Base-by-base conservation (phyloP, 1,140 invertebrate genomes). In the Caenorhabditis brenneri region DNA sequence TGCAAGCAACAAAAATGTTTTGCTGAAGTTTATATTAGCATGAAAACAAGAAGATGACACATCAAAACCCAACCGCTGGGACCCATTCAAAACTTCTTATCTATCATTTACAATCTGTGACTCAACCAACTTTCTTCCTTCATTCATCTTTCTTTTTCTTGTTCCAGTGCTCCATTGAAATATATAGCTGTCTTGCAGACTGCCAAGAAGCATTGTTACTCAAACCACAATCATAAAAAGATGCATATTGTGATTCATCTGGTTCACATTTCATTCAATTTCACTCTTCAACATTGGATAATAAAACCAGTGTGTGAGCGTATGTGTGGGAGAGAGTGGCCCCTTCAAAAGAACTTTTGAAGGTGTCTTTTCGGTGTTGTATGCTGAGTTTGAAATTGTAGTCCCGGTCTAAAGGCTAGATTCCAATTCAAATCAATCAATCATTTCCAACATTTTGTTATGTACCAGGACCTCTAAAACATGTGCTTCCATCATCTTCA, bases 191-290 rank as follows among this genome's bases (percentile, higher is more conserved):
- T n/a, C 53, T 42, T 42, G 24, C 65, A 42, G 12, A 65, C 31
- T 65, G 36, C 65, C 33, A 42, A n/a, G 36, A 42, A 46, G 36
- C 36, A 74, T 74, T 74, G 65, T 74, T 46, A 74, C 65, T 74
- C 65, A 74, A 24, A 74, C 65, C 36, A 74, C 65, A 74, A 42
- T 74, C 16, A 65, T 24, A 74, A 74, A 74, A 74, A 74, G 65
- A 74, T 42, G 65, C 65, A 39, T 36, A 74, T 42, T 74, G 5
- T 46, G 65, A 74, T 42, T 74, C 65, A 74, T 74, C 65, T 74
- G 65, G 65, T 42, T 74, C 65, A 74, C 65, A 74, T 74, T 74
- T 74, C 65, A 74, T 74, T 74, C 36, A 74, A 42, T 46, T 42
- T n/a, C n/a, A 46, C 42, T 74, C 33, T 42, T 74, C 33, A 46